Conservation (phyloP, 2,888 invertebrate species). For the Bellardia bayeri region DNA sequence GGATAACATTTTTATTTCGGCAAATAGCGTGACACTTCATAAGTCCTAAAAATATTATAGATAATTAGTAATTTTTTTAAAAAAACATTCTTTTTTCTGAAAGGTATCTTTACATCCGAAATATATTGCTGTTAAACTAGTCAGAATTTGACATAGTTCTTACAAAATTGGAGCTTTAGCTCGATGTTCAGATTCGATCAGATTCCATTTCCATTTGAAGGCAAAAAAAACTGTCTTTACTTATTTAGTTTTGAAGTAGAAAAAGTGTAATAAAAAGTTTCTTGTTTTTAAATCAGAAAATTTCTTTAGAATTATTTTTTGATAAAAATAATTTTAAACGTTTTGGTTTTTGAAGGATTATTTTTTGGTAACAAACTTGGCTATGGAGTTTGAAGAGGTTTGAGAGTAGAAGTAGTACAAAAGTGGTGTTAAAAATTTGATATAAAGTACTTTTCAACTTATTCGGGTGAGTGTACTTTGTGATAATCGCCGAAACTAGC, state of each 20-base stretch:
- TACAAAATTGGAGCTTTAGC: too few relatives aligned
- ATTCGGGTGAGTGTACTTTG: slow-evolving; percentile 84
- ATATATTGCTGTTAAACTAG: too few relatives aligned
- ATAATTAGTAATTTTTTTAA: too few relatives aligned
- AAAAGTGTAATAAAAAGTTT: slow-evolving; percentile 40
- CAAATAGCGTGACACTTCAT: too few relatives aligned
- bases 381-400: slow-evolving; percentile 63
- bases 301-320: slow-evolving; percentile 35
- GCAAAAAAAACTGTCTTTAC: neutral
- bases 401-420: slow-evolving; percentile 32
- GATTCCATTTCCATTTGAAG: slow-evolving; percentile 69
- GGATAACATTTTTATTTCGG: too few relatives aligned
- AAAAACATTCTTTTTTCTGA: too few relatives aligned
- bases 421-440: slow-evolving; percentile 31
- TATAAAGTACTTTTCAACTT: slow-evolving; percentile 73
- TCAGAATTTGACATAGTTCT: too few relatives aligned
- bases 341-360: neutral
- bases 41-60: too few relatives aligned
- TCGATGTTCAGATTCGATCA: slow-evolving; percentile 38
- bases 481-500: slow-evolving; percentile 83
- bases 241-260: neutral
- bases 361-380: slow-evolving; percentile 64
- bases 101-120: too few relatives aligned
- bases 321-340: slow-evolving; percentile 6
- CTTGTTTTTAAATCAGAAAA: slow-evolving; percentile 55